Evolutionary conservation across 2,888 invertebrate genomes (phyloP).

Genomic region (Trichopria drosophilae): DNA sequence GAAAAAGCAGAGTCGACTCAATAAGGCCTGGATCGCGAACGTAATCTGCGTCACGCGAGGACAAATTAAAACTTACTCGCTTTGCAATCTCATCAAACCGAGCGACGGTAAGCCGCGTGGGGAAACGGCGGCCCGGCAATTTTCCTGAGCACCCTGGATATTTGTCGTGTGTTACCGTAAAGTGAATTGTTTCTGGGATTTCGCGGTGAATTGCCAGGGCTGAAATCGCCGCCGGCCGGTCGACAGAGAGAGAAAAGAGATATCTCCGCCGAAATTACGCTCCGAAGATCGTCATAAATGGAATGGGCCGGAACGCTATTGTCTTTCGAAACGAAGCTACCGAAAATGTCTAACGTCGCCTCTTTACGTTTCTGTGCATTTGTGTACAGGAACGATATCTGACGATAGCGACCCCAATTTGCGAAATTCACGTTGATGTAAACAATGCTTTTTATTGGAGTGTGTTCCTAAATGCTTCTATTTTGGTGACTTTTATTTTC

Average conservation of each 20-base stretch:
- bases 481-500: too few species aligned
- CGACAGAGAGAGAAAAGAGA: conserved; percentile 27
- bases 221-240: conserved; percentile 36
- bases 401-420: too few species aligned
- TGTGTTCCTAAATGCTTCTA: too few species aligned
- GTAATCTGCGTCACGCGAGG: conserved; percentile 50
- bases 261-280: conserved; percentile 33
- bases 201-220: conserved; percentile 43
- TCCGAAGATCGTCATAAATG: conserved; percentile 38
- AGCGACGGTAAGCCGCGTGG: conserved; percentile 30
- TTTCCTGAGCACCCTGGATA: conserved; percentile 46
- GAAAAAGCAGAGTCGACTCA: conserved; percentile 38
- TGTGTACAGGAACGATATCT: too few species aligned
- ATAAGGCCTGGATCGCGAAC: conserved; percentile 41
- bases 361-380: too few species aligned
- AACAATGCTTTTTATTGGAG: too few species aligned
- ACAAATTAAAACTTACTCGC: conserved; percentile 51
- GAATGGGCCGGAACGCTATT: conserved; percentile 31
- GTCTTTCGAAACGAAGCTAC: conserved; percentile 12
- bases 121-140: conserved; percentile 39
- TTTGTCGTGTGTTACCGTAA: conserved; percentile 47
- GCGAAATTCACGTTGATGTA: too few species aligned
- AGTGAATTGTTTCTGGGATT: conserved; percentile 52
- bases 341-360: too few species aligned
- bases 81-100: conserved; percentile 51